Base-by-base conservation (phyloP, 64 coral and sea anemone genomes). In the Catalaphyllia jardinei region DNA sequence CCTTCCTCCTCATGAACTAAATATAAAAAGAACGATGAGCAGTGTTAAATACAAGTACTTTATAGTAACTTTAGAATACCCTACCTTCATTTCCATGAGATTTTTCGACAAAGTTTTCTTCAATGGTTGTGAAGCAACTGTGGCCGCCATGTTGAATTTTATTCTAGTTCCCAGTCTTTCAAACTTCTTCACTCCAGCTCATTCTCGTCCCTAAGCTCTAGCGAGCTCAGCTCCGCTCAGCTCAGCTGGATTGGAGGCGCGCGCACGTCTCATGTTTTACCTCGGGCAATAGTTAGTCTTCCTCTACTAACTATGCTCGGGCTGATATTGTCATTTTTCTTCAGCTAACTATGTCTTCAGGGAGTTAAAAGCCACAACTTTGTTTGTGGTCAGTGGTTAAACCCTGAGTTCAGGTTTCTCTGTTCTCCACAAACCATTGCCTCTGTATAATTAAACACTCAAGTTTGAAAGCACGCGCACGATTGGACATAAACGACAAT, bases 51-150 rank as follows among this genome's bases (percentile, higher is more conserved):
- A 67, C 19, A 11, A 69, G 10, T 13, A 22, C n/a, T 54, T 27
- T 7, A 19, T 10, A 17, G 62, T 38, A 65, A 71, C 63, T 17
- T 54, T 78, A 17, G 3, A 24, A 59, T 50, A 15, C 46, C 24
- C 20, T 81, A 96, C 94, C 76, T 96, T 96, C 94, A 96, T 96
- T 71, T 92, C 87, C 82, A 89, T 72, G 29, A 96, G 80, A 86
- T 93, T 96, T 77, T 96, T 96, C 28, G 94, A 96, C 57, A 96
- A 90, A 55, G 87, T 52, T 78, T 78, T 50, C 64, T 87, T 86
- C 12, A 28, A n/a, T 20, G 27, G 82, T 35, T 84, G 84, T 4
- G n/a, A 8, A 1, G 19, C 52, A 20, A 27, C 60, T 71, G 50
- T 49, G 76, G 74, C 83, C 74, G 59, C 90, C 90, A 92, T 92